Evolutionary conservation across 2,113 vertebrate genomes (phyloP).

Genomic region (Ivindomyrus marchei): DNA sequence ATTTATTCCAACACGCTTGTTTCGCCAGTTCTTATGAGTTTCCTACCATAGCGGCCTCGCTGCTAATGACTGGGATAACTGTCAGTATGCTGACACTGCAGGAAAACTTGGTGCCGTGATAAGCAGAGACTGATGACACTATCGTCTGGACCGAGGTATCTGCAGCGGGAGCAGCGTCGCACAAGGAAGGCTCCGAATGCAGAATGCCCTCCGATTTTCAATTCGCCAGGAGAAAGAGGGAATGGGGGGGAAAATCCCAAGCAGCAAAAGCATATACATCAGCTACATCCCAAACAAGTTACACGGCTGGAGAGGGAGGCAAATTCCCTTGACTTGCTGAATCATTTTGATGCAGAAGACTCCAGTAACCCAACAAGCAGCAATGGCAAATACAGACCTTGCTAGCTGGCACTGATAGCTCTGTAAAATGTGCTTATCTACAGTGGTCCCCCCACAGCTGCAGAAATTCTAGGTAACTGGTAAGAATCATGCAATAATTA

Average conservation of each 20-base stretch:
- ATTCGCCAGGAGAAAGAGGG: neutral
- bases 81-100: neutral
- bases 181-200: neutral
- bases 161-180: neutral
- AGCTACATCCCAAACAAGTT: neutral
- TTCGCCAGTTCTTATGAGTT: slow-evolving; percentile 36
- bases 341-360: neutral
- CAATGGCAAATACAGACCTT: neutral
- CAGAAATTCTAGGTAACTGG: neutral
- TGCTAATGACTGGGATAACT: neutral
- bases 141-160: neutral
- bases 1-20: neutral
- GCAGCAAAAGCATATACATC: neutral
- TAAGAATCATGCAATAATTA: neutral
- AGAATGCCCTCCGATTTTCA: neutral
- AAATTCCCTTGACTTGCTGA: neutral
- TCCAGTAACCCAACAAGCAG: neutral
- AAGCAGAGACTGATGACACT: neutral
- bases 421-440: neutral
- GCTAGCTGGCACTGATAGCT: neutral
- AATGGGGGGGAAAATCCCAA: neutral
- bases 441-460: neutral
- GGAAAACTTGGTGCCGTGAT: neutral
- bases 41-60: slow-evolving; percentile 60
- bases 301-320: neutral